Conservation (phyloP, 2,888 invertebrate species). For the Brachypalpus laphriformis region DNA sequence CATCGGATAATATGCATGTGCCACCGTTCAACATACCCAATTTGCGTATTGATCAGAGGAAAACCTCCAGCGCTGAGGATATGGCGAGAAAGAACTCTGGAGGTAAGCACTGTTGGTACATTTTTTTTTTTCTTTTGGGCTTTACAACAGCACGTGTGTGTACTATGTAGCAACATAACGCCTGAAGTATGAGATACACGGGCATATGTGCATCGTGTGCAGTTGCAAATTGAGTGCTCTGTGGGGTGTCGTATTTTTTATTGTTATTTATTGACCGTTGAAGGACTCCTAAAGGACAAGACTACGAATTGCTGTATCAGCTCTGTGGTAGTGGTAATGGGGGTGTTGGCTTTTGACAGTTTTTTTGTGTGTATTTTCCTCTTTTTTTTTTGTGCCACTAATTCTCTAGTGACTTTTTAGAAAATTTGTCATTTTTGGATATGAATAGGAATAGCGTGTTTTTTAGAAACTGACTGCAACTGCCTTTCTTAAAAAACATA, state of each 20-base stretch:
- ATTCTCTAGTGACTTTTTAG: background rate
- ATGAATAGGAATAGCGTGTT: too few relatives aligned
- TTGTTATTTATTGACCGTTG: slow-evolving; percentile 39
- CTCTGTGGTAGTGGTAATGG: too few relatives aligned
- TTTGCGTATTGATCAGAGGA: slow-evolving; percentile 92
- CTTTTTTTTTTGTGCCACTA: too few relatives aligned
- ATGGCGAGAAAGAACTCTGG: slow-evolving; percentile 94
- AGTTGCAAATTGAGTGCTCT: background rate
- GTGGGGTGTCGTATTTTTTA: slow-evolving; percentile 20
- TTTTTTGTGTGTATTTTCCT: background rate
- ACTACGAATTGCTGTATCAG: slow-evolving; percentile 2
- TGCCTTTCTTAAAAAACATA: too few relatives aligned
- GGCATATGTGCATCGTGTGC: background rate
- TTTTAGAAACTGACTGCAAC: too few relatives aligned
- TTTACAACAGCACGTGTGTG: background rate
- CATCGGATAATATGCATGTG: slow-evolving; percentile 93
- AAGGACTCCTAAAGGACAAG: slow-evolving; percentile 15
- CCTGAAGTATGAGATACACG: slow-evolving; percentile 21
- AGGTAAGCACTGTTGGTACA: slow-evolving; percentile 82
- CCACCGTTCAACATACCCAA: slow-evolving; percentile 95
- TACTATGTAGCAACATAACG: background rate
- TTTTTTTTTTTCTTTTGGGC: background rate
- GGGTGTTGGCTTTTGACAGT: background rate
- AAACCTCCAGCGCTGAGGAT: slow-evolving; percentile 95
- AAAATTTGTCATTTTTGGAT: too few relatives aligned